Evolutionary conservation across 2,113 vertebrate species (phyloP).

Genomic region (Tenrec ecaudatus): DNA sequence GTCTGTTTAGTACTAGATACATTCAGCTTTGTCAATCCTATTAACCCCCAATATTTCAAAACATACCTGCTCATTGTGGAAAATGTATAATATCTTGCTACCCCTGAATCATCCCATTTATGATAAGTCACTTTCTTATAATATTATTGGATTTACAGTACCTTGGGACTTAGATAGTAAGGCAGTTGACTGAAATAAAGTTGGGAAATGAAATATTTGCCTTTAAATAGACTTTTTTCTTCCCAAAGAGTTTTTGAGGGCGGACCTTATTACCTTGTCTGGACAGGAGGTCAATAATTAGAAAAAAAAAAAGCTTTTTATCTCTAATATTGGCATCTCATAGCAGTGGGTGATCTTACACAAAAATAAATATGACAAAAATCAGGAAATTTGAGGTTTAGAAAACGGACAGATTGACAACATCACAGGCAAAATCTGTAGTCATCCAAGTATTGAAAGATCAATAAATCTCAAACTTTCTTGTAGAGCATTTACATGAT

Average conservation of each 20-base stretch:
- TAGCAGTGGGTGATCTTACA: not conserved
- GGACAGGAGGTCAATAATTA: constrained; percentile 32
- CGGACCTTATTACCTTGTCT: not conserved
- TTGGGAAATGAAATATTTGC: constrained; percentile 22
- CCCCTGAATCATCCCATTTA: not conserved
- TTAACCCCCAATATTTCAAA: constrained; percentile 29
- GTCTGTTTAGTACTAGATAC: constrained; percentile 17
- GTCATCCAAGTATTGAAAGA: not conserved
- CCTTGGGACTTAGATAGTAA: not conserved
- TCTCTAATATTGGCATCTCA: constrained; percentile 4
- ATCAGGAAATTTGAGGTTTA: constrained; percentile 54
- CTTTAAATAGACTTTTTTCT: not conserved
- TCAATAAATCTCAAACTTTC: not conserved
- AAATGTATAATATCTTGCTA: constrained; percentile 19
- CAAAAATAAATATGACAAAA: constrained; percentile 12
- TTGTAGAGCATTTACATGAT: not conserved
- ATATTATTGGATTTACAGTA: not conserved
- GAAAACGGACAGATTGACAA: constrained; percentile 30
- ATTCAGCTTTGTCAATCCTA: not conserved
- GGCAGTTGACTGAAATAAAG: constrained; percentile 22
- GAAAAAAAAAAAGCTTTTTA: constrained; percentile 28
- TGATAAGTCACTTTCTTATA: constrained; percentile 49
- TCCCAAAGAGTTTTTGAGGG: constrained; percentile 14
- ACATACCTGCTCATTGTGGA: constrained; percentile 53
- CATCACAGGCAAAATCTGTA: not conserved